Evolutionary conservation across 2,888 invertebrate genomes (phyloP).

Genomic region (Polymixis flavicincta): DNA sequence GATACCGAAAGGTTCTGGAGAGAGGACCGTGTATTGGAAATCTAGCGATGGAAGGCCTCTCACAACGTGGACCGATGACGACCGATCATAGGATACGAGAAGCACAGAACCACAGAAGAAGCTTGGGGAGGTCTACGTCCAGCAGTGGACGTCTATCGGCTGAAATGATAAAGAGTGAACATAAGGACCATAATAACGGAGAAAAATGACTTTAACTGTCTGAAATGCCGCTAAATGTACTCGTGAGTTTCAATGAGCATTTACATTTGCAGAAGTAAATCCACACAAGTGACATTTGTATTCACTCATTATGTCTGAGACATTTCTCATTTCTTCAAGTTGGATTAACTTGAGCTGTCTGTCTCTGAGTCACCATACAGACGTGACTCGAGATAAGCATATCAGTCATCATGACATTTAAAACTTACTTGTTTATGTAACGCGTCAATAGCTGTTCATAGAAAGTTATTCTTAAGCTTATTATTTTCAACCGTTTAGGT

Average conservation of each 20-base stretch:
- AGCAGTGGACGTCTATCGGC: no score
- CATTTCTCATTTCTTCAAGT: constrained; percentile 4
- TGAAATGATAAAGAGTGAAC: no score
- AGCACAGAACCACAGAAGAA: no score
- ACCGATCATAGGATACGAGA: no score
- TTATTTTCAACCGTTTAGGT: not conserved
- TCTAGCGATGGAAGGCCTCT: no score
- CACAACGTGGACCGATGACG: no score
- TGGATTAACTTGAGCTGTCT: constrained; percentile 16
- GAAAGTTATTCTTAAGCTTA: constrained; percentile 27
- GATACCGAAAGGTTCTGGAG: no score
- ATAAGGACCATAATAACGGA: not conserved
- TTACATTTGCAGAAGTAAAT: not conserved
- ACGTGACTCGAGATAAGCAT: constrained; percentile 29
- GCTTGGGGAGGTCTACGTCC: no score
- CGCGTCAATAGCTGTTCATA: not conserved
- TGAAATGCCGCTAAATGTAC: no score
- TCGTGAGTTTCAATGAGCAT: no score
- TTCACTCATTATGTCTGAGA: not conserved
- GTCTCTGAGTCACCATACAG: not conserved
- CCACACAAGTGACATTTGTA: constrained; percentile 13
- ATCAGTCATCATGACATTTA: constrained; percentile 32
- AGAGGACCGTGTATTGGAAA: no score
- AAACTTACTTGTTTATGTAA: constrained; percentile 40
- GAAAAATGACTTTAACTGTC: no score